Evolutionary conservation across 2,113 vertebrate genomes (phyloP), one percentile per base, ranked within the genome.

Genomic region (Phycodurus eques): DNA sequence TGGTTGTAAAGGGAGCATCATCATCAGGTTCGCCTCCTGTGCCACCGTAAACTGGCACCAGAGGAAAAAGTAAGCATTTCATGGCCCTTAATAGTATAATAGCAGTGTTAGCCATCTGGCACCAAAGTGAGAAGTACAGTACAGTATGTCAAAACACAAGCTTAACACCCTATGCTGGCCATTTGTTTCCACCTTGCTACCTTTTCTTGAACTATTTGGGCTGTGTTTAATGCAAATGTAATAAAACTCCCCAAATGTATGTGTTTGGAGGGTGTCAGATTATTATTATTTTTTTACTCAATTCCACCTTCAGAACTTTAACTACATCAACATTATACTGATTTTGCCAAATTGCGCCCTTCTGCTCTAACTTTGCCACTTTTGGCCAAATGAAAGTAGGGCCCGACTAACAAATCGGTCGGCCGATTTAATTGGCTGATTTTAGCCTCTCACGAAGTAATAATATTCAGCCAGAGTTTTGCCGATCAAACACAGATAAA

Each of bases 1-100:
- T 20, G 13, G 71, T 71, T 49, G 20, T 66, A 66, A 33, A 63
- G 72, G 72, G 81, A 73, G 39, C 69, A 35, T 46, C 63, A 65
- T 44, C 63, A 65, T 44, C 42, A 44, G 42, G 12, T 46, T 65
- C 20, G 22, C 43, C 35, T 63, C 61, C 3, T 42, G 35, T 39
- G 61, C 19, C 42, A 11, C 31, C 33, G 31, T 35, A 17, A 61
- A 61, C 14, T 35, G 31, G 13, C 31, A 61, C 59, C 59, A 19
- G 59, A 61, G 59, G 59, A 61, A 60, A 35, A 61, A 27, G 31
- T 19, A 61, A 61, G 59, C 14, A 61, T 35, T 61, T 61, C 31
- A 35, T 61, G 59, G 3, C 31, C 59, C 31, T 33, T 59, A 59
- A 59, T 31, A 15, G 31, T 9, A 59, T 59, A 14, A 33, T 27